phyloP scores from a whole-genome alignment of 2,888 invertebrate species.

The Platycnemis pennipes region DNA sequence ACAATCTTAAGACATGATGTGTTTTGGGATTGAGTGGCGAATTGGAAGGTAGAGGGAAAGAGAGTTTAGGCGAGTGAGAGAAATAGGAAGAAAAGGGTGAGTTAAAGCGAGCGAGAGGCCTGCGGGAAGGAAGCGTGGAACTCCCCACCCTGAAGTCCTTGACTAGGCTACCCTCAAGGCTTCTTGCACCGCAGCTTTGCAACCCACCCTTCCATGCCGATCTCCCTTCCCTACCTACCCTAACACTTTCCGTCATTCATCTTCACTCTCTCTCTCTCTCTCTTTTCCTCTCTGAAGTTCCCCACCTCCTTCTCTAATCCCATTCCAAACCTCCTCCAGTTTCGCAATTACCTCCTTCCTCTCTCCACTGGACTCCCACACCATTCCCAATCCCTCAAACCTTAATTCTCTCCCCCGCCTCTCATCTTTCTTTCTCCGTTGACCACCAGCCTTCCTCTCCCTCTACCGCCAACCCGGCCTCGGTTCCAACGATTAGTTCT shows the following conservation, averaged over 20 bases:
- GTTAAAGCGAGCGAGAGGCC: neutral
- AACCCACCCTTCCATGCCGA: neutral
- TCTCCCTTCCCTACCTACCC: conserved; percentile 17
- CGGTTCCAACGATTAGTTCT: neutral
- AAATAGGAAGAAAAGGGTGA: neutral
- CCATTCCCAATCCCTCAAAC: neutral
- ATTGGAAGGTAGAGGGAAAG: neutral
- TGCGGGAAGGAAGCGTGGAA: neutral
- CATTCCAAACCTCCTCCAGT: neutral
- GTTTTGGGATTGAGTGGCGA: neutral
- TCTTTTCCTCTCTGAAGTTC: neutral
- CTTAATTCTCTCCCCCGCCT: neutral
- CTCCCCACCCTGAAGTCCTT: neutral
- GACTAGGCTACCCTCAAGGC: neutral
- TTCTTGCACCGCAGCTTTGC: neutral
- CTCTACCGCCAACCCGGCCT: neutral
- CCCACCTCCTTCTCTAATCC: neutral
- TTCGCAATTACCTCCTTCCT: conserved; percentile 22
- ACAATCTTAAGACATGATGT: neutral
- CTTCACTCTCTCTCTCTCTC: neutral
- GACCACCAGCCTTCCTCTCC: neutral
- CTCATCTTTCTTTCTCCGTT: neutral
- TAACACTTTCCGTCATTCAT: conserved; percentile 39
- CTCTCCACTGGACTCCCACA: too few species aligned
- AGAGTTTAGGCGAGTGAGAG: neutral